Conservation (phyloP, 2,797 vertebrate genomes). For the Catamblyrhynchus diadema region DNA sequence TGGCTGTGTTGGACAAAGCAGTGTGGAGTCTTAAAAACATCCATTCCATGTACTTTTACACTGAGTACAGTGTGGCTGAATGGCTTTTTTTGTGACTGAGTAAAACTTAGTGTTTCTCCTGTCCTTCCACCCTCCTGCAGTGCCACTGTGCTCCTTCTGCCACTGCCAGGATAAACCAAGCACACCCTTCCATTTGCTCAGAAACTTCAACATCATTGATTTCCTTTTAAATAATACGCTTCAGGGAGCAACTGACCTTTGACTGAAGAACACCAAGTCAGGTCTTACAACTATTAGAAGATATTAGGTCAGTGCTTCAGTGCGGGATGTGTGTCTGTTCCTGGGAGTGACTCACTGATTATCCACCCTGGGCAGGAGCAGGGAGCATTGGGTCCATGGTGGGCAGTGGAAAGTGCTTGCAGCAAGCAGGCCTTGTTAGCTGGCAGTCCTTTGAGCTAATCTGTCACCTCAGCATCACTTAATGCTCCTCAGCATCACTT, state of each 20-base stretch:
- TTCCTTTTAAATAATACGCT: not conserved
- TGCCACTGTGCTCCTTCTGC: not conserved
- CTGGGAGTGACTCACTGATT: not conserved
- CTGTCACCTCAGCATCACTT: not conserved
- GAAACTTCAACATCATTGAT: not conserved
- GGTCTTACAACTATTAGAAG: not conserved
- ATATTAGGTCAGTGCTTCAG: not conserved
- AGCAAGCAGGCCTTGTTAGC: not conserved
- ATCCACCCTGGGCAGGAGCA: not conserved
- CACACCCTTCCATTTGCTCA: not conserved
- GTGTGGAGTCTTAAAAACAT: not conserved
- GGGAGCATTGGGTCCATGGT: not conserved
- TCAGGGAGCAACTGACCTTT: conserved; percentile 17
- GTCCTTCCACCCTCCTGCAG: not conserved
- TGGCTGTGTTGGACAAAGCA: not conserved
- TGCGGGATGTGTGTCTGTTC: not conserved
- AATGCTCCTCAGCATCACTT: not conserved
- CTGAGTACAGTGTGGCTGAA: not conserved
- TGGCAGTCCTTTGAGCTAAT: not conserved
- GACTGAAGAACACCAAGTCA: not conserved
- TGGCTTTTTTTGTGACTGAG: not conserved
- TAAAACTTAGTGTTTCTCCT: not conserved
- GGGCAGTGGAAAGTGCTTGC: not conserved
- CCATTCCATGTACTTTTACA: not conserved
- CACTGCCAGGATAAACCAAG: not conserved